Evolutionary conservation across 2,888 invertebrate species (phyloP), one percentile per base, ranked within the genome.

Genomic region (Drosophila buzzatii): DNA sequence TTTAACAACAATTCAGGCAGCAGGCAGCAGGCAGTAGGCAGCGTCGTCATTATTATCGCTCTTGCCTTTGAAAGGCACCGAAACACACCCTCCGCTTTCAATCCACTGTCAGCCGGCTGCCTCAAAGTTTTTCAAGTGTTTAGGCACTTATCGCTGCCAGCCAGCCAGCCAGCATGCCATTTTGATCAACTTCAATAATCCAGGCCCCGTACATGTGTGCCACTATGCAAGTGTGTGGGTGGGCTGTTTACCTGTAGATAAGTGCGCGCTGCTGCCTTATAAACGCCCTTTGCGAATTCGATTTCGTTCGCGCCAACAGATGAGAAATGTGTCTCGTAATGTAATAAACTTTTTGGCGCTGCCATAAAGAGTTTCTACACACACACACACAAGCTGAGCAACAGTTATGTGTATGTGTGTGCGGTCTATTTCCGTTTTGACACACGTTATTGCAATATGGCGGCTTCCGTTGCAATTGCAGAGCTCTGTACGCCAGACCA

Each of bases 361-460:
- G 31, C 49, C 80, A 76, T 85, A 82, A 87, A 87, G 87, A 81
- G 82, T 87, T 84, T 41, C 58, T 12, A 49, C 56, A n/a, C 37
- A 60, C 45, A 61, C 27, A 57, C 42, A 20, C 20, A 20, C n/a
- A 37, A 10, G 10, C n/a, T 23, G 44, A 51, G 85, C 86, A 83
- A 83, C 87, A 86, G 83, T 83, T 83, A 66, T 62, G 39, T 49
- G 51, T 49, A 35, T 67, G 33, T 60, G 31, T 39, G 27, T 45
- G 57, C 45, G 45, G 73, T 80, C 72, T 73, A 88, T 84, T 86
- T 86, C 86, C 89, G 85, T 69, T 86, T 64, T 69, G 68, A 71
- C 75, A 86, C 85, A 89, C 79, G 85, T 79, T 86, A 87, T 86
- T 85, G 89, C 89, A 87, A 87, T 83, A 87, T 89, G 87, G 85